Percentiles rank a stretch among this genome's conserved stretches.
Conservation (phyloP, 1,140 invertebrate genomes). For the Apis laboriosa region DNA sequence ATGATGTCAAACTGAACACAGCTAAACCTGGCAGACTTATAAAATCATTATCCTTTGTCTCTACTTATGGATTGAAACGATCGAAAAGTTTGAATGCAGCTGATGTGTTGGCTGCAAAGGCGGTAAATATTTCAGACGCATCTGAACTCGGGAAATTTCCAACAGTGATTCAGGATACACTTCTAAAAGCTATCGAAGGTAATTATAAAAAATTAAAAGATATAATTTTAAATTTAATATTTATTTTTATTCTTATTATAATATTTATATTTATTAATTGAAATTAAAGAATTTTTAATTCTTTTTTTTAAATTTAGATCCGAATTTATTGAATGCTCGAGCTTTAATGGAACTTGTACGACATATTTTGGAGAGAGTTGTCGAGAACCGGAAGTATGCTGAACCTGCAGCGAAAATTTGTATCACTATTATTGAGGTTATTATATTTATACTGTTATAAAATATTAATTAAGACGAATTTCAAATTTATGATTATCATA, state of each 20-base stretch:
- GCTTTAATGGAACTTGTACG: slow-evolving; percentile 92
- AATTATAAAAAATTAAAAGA: slow-evolving; percentile 15
- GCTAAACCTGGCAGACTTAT: slow-evolving; percentile 76
- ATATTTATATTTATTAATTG: neutral
- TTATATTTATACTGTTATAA: neutral
- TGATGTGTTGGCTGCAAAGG: slow-evolving; percentile 81
- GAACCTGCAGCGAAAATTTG: slow-evolving; percentile 90
- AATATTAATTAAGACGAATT: neutral
- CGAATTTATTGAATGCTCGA: slow-evolving; percentile 88
- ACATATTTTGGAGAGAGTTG: slow-evolving; percentile 88
- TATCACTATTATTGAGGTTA: slow-evolving; percentile 89
- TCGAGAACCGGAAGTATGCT: slow-evolving; percentile 89
- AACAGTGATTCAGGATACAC: slow-evolving; percentile 85
- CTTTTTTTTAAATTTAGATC: slow-evolving; percentile 81
- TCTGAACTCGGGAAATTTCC: slow-evolving; percentile 89
- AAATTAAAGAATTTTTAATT: neutral
- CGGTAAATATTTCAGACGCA: slow-evolving; percentile 85
- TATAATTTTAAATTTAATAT: neutral
- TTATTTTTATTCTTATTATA: neutral
- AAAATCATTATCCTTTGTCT: slow-evolving; percentile 78
- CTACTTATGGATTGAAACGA: slow-evolving; percentile 85
- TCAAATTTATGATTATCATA: neutral
- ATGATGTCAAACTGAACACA: slow-evolving; percentile 65
- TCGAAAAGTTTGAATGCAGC: slow-evolving; percentile 90
- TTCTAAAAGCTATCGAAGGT: slow-evolving; percentile 87